Conservation (phyloP, 2,797 vertebrate genomes). For the Phylloscopus collybita region DNA sequence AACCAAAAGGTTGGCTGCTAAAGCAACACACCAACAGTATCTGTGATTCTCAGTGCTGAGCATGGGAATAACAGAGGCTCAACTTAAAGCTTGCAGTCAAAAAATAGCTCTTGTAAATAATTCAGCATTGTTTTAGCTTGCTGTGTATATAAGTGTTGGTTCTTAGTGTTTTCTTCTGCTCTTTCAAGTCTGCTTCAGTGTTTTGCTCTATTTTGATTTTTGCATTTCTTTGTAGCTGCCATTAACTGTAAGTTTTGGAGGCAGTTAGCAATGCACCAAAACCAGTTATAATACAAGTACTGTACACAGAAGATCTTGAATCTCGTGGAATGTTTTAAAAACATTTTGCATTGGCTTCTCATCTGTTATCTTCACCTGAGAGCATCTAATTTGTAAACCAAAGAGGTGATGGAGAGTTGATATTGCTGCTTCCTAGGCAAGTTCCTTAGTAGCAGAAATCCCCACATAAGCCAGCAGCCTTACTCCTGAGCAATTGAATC, state of each 20-base stretch:
- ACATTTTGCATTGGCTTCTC: neutral
- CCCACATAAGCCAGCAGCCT: neutral
- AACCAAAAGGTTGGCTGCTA: neutral
- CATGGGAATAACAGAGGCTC: neutral
- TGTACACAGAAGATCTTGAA: neutral
- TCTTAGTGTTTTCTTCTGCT: neutral
- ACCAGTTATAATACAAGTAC: neutral
- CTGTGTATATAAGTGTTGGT: neutral
- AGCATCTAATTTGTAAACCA: neutral
- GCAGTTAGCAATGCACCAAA: neutral
- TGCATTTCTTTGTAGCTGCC: neutral
- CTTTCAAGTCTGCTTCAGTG: neutral
- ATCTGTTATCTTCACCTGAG: neutral
- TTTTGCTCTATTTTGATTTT: neutral
- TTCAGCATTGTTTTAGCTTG: constrained; percentile 1
- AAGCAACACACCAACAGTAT: neutral
- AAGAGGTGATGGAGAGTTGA: neutral
- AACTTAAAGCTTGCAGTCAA: neutral
- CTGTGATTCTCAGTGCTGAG: neutral
- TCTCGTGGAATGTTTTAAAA: neutral
- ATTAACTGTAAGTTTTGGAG: neutral
- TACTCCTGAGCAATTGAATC: neutral
- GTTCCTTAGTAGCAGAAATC: neutral
- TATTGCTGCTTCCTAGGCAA: neutral
- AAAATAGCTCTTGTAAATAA: constrained; percentile 13